Evolutionary conservation across 2,113 vertebrate species (phyloP).

Genomic region (Stercorarius parasiticus): DNA sequence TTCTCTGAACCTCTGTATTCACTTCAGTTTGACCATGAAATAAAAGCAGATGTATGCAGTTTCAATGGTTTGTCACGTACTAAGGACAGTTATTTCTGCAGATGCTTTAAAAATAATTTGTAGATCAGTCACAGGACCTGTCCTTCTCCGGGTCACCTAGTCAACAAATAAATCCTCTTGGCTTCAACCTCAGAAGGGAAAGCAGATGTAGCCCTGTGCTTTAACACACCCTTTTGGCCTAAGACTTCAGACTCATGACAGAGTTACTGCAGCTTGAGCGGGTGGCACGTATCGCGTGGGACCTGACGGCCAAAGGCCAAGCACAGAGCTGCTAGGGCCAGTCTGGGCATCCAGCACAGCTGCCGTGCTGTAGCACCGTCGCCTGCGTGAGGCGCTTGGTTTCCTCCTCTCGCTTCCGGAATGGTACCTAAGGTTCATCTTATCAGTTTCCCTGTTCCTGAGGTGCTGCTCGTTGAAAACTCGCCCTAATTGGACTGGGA

Average conservation of each 20-base stretch:
- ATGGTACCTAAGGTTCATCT: neutral
- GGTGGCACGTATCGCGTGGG: fast-evolving
- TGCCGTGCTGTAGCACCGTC: fast-evolving
- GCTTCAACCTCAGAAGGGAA: neutral
- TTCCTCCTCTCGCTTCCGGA: too few relatives aligned
- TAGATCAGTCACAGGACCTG: neutral
- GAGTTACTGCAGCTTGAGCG: neutral
- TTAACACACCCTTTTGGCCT: neutral
- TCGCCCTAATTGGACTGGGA: too few relatives aligned
- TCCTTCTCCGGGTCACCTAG: neutral
- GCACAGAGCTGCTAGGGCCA: fast-evolving
- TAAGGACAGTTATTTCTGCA: neutral
- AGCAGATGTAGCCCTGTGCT: neutral
- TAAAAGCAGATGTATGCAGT: neutral
- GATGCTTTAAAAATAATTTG: neutral
- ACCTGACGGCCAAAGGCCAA: neutral
- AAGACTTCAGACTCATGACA: neutral
- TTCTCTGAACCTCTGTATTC: too few relatives aligned
- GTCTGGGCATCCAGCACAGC: neutral
- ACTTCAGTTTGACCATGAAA: fast-evolving
- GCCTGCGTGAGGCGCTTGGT: neutral
- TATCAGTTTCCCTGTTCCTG: neutral
- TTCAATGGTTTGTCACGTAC: neutral
- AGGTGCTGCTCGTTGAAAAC: neutral
- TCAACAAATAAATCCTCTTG: neutral